A percentile compares a stretch with the other conserved stretches of the same genome.
phyloP scores from a whole-genome alignment of 53 echinoderm and acorn worm species.

The Hippasteria phrygiana region DNA sequence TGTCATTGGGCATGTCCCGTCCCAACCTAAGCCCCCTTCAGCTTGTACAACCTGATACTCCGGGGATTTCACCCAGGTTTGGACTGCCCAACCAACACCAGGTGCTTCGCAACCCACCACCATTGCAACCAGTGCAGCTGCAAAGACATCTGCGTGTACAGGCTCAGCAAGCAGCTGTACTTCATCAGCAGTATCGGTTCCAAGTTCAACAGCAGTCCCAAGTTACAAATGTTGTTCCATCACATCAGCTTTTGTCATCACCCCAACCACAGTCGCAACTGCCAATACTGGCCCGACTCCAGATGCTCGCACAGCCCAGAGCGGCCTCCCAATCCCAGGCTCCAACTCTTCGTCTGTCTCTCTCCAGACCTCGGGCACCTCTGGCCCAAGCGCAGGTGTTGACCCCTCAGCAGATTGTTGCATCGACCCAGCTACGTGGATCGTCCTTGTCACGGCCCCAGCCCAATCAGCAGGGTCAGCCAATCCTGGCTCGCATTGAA shows the following conservation, averaged over 20 bases:
- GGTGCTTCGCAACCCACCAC: slow-evolving; percentile 24
- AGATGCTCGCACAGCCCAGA: slow-evolving; percentile 43
- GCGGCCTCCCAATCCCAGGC: neutral
- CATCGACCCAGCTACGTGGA: slow-evolving; percentile 7
- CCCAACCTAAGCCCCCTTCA: slow-evolving; percentile 5
- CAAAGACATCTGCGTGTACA: slow-evolving; percentile 9
- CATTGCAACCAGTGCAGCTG: neutral
- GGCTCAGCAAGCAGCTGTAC: neutral
- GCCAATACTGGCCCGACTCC: slow-evolving; percentile 47
- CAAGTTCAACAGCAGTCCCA: slow-evolving; percentile 33
- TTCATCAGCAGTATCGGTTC: slow-evolving; percentile 39
- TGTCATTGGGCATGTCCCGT: slow-evolving; percentile 12
- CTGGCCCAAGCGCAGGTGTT: neutral
- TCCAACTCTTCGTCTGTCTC: slow-evolving; percentile 45
- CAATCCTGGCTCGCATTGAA: slow-evolving; percentile 47
- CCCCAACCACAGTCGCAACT: slow-evolving; percentile 18
- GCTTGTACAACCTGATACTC: slow-evolving; percentile 14
- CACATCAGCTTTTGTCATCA: neutral
- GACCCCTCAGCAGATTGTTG: slow-evolving; percentile 15
- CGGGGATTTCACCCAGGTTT: neutral
- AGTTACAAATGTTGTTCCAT: neutral
- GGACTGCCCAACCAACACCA: slow-evolving; percentile 32
- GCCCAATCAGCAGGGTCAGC: slow-evolving; percentile 45
- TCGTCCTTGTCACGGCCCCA: neutral
- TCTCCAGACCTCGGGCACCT: slow-evolving; percentile 21